Evolutionary conservation across 2,888 invertebrate species (phyloP), one percentile per base, ranked within the genome.

Genomic region (Patella pellucida): DNA sequence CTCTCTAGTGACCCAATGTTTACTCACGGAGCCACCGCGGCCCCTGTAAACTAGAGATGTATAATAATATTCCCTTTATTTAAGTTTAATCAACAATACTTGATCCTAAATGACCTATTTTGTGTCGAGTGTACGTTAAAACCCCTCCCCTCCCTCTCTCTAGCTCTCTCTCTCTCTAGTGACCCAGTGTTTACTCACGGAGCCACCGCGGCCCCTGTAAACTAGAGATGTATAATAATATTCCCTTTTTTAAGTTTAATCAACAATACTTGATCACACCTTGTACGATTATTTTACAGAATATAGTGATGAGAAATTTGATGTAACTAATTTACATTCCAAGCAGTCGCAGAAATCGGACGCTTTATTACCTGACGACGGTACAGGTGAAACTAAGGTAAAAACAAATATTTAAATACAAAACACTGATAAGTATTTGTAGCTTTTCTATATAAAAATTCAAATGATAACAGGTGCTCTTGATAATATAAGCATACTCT

Each of bases 311-410:
- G 82, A 85, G n/a, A 89, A 89, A 72, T 89, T 90, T 76, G 89
- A 91, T 74, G 86, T 87, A 1, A 78, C 82, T 14, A 76, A 78
- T 4, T 85, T 91, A 12, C 91, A 91, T 78, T 81, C 82, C 19
- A 92, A 92, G 82, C 92, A 92, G 31, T 94, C 71, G 12, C 70
- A 95, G 0, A 73, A 69, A 52, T 94, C 94, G 11, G 86, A 90
- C 72, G 94, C 94, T 0, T 95, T 94, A 88, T 94, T 95, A 94
- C 95, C 95, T 0, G 95, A 95, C 86, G 93, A 93, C 81, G 95
- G 94, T 0, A 92, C 93, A 23, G 95, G 95, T 0, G 89, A 91
- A 69, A 91, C 93, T 0, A 91, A 92, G 62, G 89, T 87, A 69
- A 71, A 73, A 72, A 27, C 68, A 23, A 23, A 16, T 56, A 69